Conservation (phyloP, 2,888 invertebrate species). For the Cerastis leucographa region DNA sequence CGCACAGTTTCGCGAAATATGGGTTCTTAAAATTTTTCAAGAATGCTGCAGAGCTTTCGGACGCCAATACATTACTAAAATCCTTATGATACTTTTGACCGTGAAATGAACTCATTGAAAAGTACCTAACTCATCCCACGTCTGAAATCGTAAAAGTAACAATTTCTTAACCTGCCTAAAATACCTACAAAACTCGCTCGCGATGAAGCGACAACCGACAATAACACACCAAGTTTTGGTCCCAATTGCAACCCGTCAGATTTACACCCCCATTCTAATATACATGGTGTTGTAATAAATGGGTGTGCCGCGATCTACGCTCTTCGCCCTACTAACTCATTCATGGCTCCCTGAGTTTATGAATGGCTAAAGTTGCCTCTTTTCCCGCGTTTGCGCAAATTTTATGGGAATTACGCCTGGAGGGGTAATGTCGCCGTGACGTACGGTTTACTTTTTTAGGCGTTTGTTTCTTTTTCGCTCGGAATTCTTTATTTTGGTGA, state of each 20-base stretch:
- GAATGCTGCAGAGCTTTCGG: background rate
- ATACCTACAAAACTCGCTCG: constrained; percentile 4
- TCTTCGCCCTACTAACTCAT: constrained; percentile 67
- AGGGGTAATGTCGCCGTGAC: constrained; percentile 56
- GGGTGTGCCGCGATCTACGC: constrained; percentile 57
- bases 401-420: constrained; percentile 69
- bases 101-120: background rate
- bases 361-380: constrained; percentile 70
- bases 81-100: background rate
- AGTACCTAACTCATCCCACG: background rate
- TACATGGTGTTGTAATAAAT: constrained; percentile 68
- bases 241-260: constrained; percentile 59
- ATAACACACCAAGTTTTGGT: constrained; percentile 50
- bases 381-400: constrained; percentile 73
- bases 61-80: background rate
- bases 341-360: constrained; percentile 71
- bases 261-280: constrained; percentile 66
- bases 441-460: constrained; percentile 36
- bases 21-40: too few species aligned
- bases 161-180: background rate
- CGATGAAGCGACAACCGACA: constrained; percentile 40
- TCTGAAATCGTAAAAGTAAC: background rate
- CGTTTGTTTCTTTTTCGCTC: constrained; percentile 29
- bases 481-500: constrained; percentile 33
- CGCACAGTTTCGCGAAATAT: too few species aligned